Evolutionary conservation across 2,888 invertebrate species (phyloP), one percentile per base, ranked within the genome.

Genomic region (Trichopoda pennipes): DNA sequence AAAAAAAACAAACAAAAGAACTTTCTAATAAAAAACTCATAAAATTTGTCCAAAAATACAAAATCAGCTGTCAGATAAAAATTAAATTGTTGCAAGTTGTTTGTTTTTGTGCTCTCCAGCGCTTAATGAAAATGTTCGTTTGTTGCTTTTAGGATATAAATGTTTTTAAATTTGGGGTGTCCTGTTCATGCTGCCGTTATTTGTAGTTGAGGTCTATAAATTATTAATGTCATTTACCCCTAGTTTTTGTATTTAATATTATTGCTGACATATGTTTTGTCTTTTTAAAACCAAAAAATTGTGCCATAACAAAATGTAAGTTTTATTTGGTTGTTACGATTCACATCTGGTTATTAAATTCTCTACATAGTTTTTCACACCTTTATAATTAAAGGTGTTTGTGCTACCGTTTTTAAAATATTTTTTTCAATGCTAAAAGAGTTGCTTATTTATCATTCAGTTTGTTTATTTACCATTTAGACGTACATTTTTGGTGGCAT

Each of bases 1-100:
- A 28, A 28, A 28, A 28, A 6, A 28, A 28, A 28, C 28, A 28
- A 28, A 28, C 28, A 8, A 28, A 28, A 1, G 7, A 32, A 76
- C 38, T 53, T n/a, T 19, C 8, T 35, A 63, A 28, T 28, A 61
- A 61, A 42, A 53, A 28, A 42, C 38, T 53, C 19, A 38, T 35
- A 23, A 66, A 12, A 28, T 16, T 58, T 16, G 8, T 12, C 3
- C 7, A 7, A 4, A 38, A 44, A 42, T 4, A 38, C 61, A 49
- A 66, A 28, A 49, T 49, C 53, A 53, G 66, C 63, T 74, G 74
- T 64, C 56, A 38, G 35, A 66, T 66, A 75, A 75, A 66, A 66
- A 66, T 75, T 68, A 75, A 69, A 77, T 77, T 28, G 53, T 63
- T 69, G 69, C 76, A 77, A 77, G 51, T 51, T 69, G 61, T 21